Conservation (phyloP, 1,140 invertebrate genomes). For the Drosophila teissieri region DNA sequence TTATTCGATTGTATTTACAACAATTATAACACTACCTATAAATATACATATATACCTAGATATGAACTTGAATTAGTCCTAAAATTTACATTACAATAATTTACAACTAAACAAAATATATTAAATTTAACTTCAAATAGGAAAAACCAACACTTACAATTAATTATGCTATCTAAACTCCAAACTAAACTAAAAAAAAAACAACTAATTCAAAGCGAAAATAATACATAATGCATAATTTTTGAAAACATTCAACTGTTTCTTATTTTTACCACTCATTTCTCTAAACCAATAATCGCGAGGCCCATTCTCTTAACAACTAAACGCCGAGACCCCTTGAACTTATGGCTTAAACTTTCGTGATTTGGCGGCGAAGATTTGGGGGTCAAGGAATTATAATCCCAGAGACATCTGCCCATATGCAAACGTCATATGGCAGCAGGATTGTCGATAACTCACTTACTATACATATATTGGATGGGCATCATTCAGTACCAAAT, state of each 20-base stretch:
- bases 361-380: constrained; percentile 51
- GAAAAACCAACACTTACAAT: constrained; percentile 50
- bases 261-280: constrained; percentile 19
- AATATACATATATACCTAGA: constrained; percentile 45
- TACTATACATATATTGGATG: constrained; percentile 42
- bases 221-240: constrained; percentile 76
- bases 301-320: constrained; percentile 37
- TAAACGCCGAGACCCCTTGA: constrained; percentile 27
- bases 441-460: constrained; percentile 19
- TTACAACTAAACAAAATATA: constrained; percentile 79
- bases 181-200: constrained; percentile 59
- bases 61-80: constrained; percentile 68
- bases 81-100: constrained; percentile 70
- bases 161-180: constrained; percentile 73
- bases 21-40: constrained; percentile 66
- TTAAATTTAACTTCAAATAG: constrained; percentile 76
- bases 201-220: constrained; percentile 59
- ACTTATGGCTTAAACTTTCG: constrained; percentile 30
- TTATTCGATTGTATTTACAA: constrained; percentile 76
- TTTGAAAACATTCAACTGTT: constrained; percentile 64
- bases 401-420: constrained; percentile 36
- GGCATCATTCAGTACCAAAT: constrained; percentile 56
- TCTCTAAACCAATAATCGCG: background rate
- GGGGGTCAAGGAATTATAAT: constrained; percentile 1
- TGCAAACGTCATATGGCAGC: constrained; percentile 38